Evolutionary conservation across 2,113 vertebrate genomes (phyloP), one percentile per base, ranked within the genome.

Genomic region (Hyla sarda): DNA sequence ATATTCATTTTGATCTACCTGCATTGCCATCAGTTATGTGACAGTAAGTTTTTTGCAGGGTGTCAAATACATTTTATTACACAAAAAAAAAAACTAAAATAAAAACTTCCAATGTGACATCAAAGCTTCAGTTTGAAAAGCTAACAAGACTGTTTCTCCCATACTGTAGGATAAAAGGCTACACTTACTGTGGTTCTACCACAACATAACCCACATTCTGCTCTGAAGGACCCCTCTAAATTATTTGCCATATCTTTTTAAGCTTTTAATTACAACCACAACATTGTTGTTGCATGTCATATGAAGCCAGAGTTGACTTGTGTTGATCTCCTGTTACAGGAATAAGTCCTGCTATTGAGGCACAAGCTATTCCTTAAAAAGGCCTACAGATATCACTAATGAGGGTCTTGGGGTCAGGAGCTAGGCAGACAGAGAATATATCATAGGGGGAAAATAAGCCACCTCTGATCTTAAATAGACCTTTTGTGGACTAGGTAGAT

Each of bases 371-470:
- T 86, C 84, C 77, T 81, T 77, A 86, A 86, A 81, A 81, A 60
- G 77, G 77, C 76, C 69, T 65, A 86, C 50, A 80, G 76, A 86
- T 86, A 86, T 47, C 74, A 67, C 74, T 83, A 79, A 80, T 73
- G 84, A 87, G 84, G 88, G 84, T 48, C 80, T 25, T 4, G 16
- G 84, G 88, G 81, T 84, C 88, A 81, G 84, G 84, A 80, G 80
- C 23, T 83, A 88, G 65, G 56, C 58, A 83, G 82, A 25, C 34
- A 76, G 84, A 47, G 75, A 71, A 67, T 74, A 12, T n/a, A n/a
- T 69, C 37, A 41, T 23, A 5, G 25, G 65, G 76, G 62, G 23
- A 62, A 81, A 86, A 77, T 56, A 80, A 86, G 45, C 75, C 76
- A 80, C 56, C 76, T 86, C 76, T 80, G 76, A 86, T 86, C 77